Conservation (phyloP, 2,113 vertebrate genomes). For the Sitta europaea region DNA sequence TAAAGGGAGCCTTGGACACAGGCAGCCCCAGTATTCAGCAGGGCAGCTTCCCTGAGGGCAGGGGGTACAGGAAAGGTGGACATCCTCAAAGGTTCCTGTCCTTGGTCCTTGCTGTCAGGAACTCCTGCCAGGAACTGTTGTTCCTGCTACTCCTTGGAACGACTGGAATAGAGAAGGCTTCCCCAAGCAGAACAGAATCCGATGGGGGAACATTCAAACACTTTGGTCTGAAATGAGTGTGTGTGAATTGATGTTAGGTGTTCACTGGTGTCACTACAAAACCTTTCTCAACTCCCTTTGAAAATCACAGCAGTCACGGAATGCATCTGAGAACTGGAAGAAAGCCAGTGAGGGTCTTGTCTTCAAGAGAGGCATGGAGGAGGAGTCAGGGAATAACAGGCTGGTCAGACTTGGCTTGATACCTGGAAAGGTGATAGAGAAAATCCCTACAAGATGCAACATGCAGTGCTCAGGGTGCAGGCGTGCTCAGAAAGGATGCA, state of each 20-base stretch:
- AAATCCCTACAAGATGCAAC: background rate
- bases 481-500: background rate
- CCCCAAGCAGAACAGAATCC: background rate
- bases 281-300: background rate
- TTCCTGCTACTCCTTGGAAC: background rate
- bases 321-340: background rate
- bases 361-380: background rate
- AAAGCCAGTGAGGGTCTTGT: background rate
- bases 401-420: background rate
- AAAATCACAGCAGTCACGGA: fast-evolving
- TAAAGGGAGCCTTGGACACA: background rate
- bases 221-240: background rate
- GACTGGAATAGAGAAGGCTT: background rate
- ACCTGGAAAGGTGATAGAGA: background rate
- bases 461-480: background rate
- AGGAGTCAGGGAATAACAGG: background rate
- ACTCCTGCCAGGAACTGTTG: background rate
- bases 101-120: background rate
- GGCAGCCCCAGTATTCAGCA: background rate
- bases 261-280: background rate
- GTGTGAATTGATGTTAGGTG: background rate
- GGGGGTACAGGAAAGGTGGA: background rate
- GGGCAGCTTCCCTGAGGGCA: background rate
- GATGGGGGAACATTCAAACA: background rate
- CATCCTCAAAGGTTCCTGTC: background rate